Base-by-base conservation (phyloP, 2,888 invertebrate species). In the Stegana nigrithorax region DNA sequence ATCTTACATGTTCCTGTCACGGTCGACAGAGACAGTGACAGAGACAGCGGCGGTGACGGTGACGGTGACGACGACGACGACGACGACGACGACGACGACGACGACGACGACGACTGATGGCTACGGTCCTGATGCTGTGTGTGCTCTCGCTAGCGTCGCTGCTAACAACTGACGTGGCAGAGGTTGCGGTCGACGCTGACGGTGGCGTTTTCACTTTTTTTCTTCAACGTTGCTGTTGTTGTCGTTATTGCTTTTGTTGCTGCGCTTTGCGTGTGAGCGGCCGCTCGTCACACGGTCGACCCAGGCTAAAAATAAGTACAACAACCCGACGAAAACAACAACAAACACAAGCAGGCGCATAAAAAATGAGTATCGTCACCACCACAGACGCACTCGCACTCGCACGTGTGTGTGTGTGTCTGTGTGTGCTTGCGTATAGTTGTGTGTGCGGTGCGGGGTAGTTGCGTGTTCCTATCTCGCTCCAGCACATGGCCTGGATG, bases 1-100 rank as follows among this genome's bases (percentile, higher is more conserved):
- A 80, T 73, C 69, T 68, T 78, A 50, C 51, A 67, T 59, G 66
- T 66, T 66, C 73, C 80, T 75, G 72, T 72, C 78, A 73, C 78
- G 78, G 80, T 73, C 71, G 67, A 45, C 71, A 71, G 67, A 59
- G 50, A 25, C 72, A 69, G 69, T 67, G 66, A 63, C 69, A n/a
- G n/a, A 70, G 62, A 61, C 21, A n/a, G 10, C 39, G 19, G 51
- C 50, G 21, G 25, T 51, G 17, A 65, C 66, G 64, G 69, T 69
- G 68, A 67, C 71, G 71, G 72, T 67, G 69, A 72, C 61, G 69
- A 66, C 68, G 68, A 65, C 70, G 68, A 55, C 39, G 64, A 58
- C 65, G 25, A 60, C 60, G 51, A 57, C 56, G 39, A 50, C 62
- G 51, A 59, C 39, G 59, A 51, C 19, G 67, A 61, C 62, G 63